These are phyloP conservation scores for Plodia interpunctella DNA, from an alignment of 1,140 invertebrate genomes.

Conservation along the genomic window DNA sequence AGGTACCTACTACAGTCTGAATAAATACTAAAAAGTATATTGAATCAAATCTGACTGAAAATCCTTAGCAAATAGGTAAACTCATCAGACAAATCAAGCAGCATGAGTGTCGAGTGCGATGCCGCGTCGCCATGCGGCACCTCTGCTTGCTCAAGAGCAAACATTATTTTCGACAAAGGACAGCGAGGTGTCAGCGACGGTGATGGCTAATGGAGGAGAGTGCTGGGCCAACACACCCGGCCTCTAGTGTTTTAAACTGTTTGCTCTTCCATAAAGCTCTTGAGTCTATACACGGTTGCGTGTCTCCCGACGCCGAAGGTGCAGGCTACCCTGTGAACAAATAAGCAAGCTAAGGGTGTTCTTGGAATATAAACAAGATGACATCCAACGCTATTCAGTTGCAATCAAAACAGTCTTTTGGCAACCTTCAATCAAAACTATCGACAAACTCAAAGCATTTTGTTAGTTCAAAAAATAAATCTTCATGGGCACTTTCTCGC, in stretches of 20 bases:
- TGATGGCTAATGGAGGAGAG: constrained; percentile 68
- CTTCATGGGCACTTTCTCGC: too few relatives aligned
- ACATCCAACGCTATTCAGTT: not conserved
- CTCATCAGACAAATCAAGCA: constrained; percentile 55
- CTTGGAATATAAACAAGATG: not conserved
- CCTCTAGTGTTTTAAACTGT: constrained; percentile 73
- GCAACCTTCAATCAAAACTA: too few relatives aligned
- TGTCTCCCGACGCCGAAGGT: constrained; percentile 24
- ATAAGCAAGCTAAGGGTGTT: constrained; percentile 18
- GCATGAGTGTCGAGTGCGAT: constrained; percentile 47
- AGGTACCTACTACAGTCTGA: too few relatives aligned
- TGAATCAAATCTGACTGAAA: too few relatives aligned
- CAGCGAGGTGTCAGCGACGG: constrained; percentile 62
- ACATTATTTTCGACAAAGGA: constrained; percentile 67
- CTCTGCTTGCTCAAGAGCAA: constrained; percentile 46
- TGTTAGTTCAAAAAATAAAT: too few relatives aligned
- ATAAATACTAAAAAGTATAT: too few relatives aligned
- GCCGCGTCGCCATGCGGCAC: constrained; percentile 44
- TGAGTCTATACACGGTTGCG: constrained; percentile 37
- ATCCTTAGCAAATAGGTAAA: not conserved
- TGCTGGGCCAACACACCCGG: constrained; percentile 64
- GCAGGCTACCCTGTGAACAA: constrained; percentile 26
- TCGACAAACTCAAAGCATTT: too few relatives aligned
- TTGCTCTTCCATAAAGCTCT: constrained; percentile 71
- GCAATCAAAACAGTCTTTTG: constrained; percentile 6